phyloP scores from a whole-genome alignment of 2,113 vertebrate genomes.

The Ranitomeya variabilis region DNA sequence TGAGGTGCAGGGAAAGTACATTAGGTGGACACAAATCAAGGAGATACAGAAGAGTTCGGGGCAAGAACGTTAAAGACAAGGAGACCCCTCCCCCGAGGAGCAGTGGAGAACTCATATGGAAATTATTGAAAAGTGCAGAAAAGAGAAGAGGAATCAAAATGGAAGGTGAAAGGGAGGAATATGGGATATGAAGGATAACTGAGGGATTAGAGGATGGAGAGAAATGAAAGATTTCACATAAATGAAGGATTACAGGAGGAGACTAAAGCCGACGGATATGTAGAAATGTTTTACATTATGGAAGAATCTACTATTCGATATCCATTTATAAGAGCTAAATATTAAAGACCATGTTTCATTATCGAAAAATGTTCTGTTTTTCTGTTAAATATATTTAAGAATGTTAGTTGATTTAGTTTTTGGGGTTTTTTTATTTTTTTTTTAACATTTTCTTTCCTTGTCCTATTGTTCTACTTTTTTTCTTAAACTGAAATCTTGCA shows the following conservation, averaged over 20 bases:
- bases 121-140: conserved; percentile 6
- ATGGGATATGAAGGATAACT: background rate
- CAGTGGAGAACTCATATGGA: background rate
- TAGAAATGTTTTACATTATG: background rate
- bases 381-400: no score
- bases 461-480: no score
- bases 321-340: no score
- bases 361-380: no score
- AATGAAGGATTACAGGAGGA: background rate
- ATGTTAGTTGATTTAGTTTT: no score
- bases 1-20: conserved; percentile 66
- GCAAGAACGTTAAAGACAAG: conserved; percentile 11
- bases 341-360: no score
- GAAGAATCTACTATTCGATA: background rate
- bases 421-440: no score
- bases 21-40: conserved; percentile 65
- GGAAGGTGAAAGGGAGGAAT: background rate
- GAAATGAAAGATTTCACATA: background rate
- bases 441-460: no score
- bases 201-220: background rate
- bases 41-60: conserved; percentile 5
- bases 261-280: background rate
- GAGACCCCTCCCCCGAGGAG: background rate
- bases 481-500: no score
- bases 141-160: background rate